Percentiles rank a stretch among this genome's conserved stretches.
Conservation (phyloP, 2,113 vertebrate genomes). For the Apistogramma diplotaenia region DNA sequence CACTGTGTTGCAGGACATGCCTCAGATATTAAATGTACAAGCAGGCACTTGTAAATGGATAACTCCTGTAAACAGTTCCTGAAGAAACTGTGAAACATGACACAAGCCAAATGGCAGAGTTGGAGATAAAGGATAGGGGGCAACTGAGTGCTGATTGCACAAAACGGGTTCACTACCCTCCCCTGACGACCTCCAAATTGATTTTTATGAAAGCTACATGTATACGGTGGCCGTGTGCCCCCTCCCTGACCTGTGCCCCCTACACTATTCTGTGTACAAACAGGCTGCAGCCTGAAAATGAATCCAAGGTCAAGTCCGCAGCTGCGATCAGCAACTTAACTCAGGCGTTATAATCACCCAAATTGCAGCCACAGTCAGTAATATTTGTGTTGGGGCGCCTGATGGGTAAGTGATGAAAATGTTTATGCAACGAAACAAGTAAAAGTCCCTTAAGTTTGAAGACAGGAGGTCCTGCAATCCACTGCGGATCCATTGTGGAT, state of each 20-base stretch:
- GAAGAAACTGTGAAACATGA: slow-evolving; percentile 79
- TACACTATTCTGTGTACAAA: slow-evolving; percentile 27
- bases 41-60: slow-evolving; percentile 76
- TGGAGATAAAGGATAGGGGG: slow-evolving; percentile 73
- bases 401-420: slow-evolving; percentile 24
- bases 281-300: slow-evolving; percentile 41
- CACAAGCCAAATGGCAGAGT: slow-evolving; percentile 74
- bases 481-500: neutral
- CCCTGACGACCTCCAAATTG: slow-evolving; percentile 36
- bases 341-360: slow-evolving; percentile 47
- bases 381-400: slow-evolving; percentile 40
- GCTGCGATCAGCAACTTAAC: slow-evolving; percentile 54
- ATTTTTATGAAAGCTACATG: slow-evolving; percentile 67
- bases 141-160: slow-evolving; percentile 64
- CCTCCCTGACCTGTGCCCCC: slow-evolving; percentile 20
- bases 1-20: slow-evolving; percentile 67
- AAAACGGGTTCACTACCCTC: slow-evolving; percentile 49
- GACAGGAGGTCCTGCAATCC: neutral
- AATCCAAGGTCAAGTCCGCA: slow-evolving; percentile 25
- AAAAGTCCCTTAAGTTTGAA: neutral
- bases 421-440: neutral
- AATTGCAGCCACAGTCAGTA: slow-evolving; percentile 39
- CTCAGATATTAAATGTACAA: slow-evolving; percentile 74
- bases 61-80: slow-evolving; percentile 74
- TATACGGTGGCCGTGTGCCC: slow-evolving; percentile 25